Conservation (phyloP, 2,888 invertebrate species). For the Himalopsyche anomala region DNA sequence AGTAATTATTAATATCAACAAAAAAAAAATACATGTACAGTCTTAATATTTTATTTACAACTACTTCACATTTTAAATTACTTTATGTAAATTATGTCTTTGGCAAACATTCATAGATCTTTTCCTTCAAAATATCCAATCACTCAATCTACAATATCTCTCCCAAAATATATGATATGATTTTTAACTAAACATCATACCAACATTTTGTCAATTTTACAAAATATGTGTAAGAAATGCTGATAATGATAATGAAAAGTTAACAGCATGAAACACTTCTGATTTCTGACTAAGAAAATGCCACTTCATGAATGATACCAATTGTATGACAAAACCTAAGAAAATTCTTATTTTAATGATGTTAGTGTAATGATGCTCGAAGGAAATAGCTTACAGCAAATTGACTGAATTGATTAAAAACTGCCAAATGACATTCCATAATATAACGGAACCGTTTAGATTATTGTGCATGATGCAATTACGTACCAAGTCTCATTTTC, state of each 20-base stretch:
- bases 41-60: conserved; percentile 40
- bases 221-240: too few species aligned
- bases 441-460: too few species aligned
- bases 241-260: too few species aligned
- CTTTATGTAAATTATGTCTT: conserved; percentile 36
- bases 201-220: too few species aligned
- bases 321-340: not conserved
- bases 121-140: conserved; percentile 10
- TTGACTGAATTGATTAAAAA: too few species aligned
- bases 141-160: conserved; percentile 17
- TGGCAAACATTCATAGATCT: conserved; percentile 43
- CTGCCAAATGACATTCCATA: too few species aligned
- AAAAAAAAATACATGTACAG: conserved; percentile 14
- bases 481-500: too few species aligned
- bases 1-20: not conserved
- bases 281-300: too few species aligned
- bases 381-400: too few species aligned
- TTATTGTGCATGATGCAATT: too few species aligned
- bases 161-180: conserved; percentile 31
- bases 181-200: not conserved
- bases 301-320: not conserved
- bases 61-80: conserved; percentile 35
- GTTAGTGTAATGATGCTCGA: too few species aligned
- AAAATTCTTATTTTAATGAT: not conserved
- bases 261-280: too few species aligned